phyloP scores from a whole-genome alignment of 2,888 invertebrate genomes.

The Agapostemon virescens region DNA sequence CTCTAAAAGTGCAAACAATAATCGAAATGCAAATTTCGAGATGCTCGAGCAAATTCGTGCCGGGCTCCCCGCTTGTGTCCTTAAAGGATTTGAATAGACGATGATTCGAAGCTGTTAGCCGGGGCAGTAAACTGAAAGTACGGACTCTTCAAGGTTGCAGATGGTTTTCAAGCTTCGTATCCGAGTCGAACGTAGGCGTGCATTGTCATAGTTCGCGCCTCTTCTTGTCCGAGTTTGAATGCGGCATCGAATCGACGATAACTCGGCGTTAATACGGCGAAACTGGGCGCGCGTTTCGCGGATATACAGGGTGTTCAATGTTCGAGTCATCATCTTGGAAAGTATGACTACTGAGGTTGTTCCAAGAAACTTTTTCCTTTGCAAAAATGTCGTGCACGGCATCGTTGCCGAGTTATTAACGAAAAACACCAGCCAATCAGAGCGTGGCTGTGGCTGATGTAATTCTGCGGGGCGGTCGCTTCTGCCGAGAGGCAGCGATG shows the following conservation, averaged over 20 bases:
- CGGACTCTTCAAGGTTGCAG: conserved; percentile 42
- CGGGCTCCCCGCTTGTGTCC: neutral
- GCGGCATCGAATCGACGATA: conserved; percentile 48
- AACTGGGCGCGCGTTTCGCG: neutral
- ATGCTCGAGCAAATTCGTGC: neutral
- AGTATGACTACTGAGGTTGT: no score
- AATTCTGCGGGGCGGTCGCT: no score
- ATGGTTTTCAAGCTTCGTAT: conserved; percentile 49
- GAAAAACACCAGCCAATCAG: no score
- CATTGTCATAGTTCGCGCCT: conserved; percentile 44
- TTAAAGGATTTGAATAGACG: conserved; percentile 39
- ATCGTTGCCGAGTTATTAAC: no score
- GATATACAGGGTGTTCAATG: no score
- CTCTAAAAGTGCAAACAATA: neutral
- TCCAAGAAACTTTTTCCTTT: no score
- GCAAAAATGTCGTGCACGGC: no score
- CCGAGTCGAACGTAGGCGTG: conserved; percentile 48
- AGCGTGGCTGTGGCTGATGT: no score
- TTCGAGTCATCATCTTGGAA: no score
- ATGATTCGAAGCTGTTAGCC: conserved; percentile 41
- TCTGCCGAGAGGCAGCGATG: no score
- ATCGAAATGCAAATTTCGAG: neutral
- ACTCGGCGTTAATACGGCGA: conserved; percentile 45
- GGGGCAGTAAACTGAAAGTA: conserved; percentile 40
- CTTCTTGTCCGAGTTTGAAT: conserved; percentile 50